Conservation (phyloP, 2,113 vertebrate genomes). For the Tretioscincus oriximinensis region DNA sequence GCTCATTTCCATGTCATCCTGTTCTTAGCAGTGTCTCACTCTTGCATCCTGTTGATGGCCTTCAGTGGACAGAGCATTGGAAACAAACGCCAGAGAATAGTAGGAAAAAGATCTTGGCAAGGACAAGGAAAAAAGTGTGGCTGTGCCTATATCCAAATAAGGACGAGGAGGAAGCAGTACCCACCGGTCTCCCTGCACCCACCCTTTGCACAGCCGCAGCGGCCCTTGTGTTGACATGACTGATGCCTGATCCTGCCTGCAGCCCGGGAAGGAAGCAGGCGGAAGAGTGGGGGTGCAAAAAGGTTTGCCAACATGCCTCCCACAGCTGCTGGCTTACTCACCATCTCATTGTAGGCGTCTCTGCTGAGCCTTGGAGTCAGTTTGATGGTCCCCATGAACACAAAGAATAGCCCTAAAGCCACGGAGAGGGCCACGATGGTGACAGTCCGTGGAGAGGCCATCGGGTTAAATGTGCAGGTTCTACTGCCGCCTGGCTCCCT, state of each 20-base stretch:
- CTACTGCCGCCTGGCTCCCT: constrained; percentile 49
- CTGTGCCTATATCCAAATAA: not conserved
- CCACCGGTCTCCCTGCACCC: not conserved
- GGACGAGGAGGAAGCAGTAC: not conserved
- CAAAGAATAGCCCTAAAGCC: constrained; percentile 93
- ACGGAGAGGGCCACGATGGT: constrained; percentile 93
- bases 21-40: not conserved
- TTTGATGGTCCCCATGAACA: constrained; percentile 98
- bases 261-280: constrained; percentile 25
- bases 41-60: too few species aligned
- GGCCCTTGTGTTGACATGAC: rapidly evolving
- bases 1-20: not conserved
- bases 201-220: not conserved
- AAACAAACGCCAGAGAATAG: not conserved
- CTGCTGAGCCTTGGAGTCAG: constrained; percentile 94
- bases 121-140: not conserved
- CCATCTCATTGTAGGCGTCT: constrained; percentile 96
- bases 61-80: not conserved
- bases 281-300: too few species aligned
- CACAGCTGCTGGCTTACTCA: constrained; percentile 69
- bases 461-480: constrained; percentile 58
- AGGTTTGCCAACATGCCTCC: not conserved
- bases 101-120: not conserved
- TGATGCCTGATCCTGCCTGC: constrained; percentile 26
- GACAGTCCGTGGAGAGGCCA: constrained; percentile 92